Conservation (phyloP, 2,797 vertebrate genomes). For the Naso thynnoides region DNA sequence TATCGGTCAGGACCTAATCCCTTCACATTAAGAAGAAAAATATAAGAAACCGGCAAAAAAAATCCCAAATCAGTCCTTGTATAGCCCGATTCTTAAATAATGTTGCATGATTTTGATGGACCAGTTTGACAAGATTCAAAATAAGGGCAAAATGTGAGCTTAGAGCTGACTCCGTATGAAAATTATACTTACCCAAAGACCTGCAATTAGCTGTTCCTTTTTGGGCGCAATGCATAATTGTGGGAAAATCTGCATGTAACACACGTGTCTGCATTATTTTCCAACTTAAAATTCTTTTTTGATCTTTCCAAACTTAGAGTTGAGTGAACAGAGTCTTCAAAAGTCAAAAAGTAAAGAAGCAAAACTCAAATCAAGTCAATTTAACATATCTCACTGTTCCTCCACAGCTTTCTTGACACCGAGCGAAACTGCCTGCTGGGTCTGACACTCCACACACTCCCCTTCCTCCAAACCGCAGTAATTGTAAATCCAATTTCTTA, state of each 20-base stretch:
- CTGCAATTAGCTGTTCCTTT: background rate
- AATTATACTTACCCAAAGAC: too few species aligned
- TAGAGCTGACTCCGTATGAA: background rate
- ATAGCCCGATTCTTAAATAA: too few species aligned
- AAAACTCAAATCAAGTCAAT: background rate
- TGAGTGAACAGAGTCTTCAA: too few species aligned
- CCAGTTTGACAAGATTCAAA: background rate
- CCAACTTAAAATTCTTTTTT: background rate
- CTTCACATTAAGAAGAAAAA: too few species aligned
- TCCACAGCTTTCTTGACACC: background rate
- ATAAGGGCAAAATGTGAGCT: background rate
- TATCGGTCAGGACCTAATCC: too few species aligned
- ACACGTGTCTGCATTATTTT: too few species aligned
- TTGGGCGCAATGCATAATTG: background rate
- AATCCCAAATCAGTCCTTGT: too few species aligned
- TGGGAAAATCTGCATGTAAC: background rate
- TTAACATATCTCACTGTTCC: background rate
- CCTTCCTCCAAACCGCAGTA: constrained; percentile 1
- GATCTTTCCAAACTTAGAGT: background rate
- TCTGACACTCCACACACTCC: background rate
- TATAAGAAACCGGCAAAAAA: too few species aligned
- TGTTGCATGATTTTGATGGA: background rate
- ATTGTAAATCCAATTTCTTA: constrained; percentile 37
- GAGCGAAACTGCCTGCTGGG: constrained; percentile 2
- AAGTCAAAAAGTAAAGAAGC: background rate